These are phyloP conservation scores for Gallinago paraguaiae DNA, from an alignment of 2,113 vertebrate genomes.

Conservation along the genomic window DNA sequence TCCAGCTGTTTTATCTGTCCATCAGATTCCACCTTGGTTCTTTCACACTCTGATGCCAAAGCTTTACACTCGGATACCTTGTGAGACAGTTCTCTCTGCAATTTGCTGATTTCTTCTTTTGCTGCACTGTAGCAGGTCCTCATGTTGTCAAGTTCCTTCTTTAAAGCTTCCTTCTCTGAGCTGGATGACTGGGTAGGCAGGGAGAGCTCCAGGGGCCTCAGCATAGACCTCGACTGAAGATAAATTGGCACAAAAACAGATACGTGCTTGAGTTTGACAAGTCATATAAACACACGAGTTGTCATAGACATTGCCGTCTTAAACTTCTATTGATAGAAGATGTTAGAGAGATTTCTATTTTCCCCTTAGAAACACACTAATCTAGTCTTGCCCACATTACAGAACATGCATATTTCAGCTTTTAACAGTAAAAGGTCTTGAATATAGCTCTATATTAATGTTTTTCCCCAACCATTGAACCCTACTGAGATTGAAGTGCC, in stretches of 20 bases:
- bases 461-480: neutral
- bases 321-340: neutral
- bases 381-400: neutral
- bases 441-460: fast-evolving
- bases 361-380: neutral
- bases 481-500: neutral
- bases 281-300: fast-evolving
- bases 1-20: constrained; percentile 90
- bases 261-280: neutral
- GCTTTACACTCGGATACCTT: constrained; percentile 86
- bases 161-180: constrained; percentile 78
- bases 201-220: constrained; percentile 83
- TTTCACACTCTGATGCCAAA: constrained; percentile 77
- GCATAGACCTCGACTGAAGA: constrained; percentile 76
- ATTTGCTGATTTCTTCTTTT: constrained; percentile 79
- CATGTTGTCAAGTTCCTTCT: constrained; percentile 80
- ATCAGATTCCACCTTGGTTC: constrained; percentile 86
- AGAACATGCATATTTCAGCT: neutral
- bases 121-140: constrained; percentile 77
- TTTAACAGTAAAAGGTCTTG: neutral
- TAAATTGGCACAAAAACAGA: neutral
- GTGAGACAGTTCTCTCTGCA: constrained; percentile 83
- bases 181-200: constrained; percentile 21
- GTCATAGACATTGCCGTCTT: neutral
- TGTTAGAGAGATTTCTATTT: neutral